These are phyloP conservation scores for Cosmia pyralina DNA, from an alignment of 2,888 invertebrate species.

Conservation along the genomic window DNA sequence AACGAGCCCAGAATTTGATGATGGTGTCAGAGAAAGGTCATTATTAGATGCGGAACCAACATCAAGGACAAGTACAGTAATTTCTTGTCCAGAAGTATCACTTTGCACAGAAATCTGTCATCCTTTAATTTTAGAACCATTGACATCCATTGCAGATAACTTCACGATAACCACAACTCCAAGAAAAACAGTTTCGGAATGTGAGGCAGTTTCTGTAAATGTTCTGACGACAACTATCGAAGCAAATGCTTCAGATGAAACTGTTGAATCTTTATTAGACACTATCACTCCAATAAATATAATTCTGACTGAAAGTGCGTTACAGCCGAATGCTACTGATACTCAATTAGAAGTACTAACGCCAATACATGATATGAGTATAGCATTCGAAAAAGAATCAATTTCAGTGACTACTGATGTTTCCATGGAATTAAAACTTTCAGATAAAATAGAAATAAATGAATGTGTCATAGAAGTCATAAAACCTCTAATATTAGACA, in stretches of 20 bases:
- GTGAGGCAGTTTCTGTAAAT: neutral
- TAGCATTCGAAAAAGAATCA: constrained; percentile 1
- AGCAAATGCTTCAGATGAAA: neutral
- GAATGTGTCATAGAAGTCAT: constrained; percentile 5
- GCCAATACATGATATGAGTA: neutral
- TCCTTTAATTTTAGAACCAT: constrained; percentile 4
- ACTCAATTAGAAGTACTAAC: neutral
- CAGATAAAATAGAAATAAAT: neutral
- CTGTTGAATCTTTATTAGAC: constrained; percentile 9
- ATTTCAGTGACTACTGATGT: neutral
- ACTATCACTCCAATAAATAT: neutral
- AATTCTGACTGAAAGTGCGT: constrained; percentile 1
- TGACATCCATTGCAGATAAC: neutral
- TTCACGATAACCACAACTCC: neutral
- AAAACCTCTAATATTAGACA: neutral
- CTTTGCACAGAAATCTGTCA: neutral
- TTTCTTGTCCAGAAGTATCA: neutral
- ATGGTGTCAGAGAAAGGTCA: neutral
- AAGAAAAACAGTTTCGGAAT: neutral
- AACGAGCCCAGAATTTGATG: neutral
- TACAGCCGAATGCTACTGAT: constrained; percentile 2
- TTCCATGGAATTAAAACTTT: neutral
- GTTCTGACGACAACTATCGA: neutral
- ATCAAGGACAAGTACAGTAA: neutral
- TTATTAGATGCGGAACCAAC: neutral